Evolutionary conservation across 2,888 invertebrate genomes (phyloP), one percentile per base, ranked within the genome.

Genomic region (Eristalis pertinax): DNA sequence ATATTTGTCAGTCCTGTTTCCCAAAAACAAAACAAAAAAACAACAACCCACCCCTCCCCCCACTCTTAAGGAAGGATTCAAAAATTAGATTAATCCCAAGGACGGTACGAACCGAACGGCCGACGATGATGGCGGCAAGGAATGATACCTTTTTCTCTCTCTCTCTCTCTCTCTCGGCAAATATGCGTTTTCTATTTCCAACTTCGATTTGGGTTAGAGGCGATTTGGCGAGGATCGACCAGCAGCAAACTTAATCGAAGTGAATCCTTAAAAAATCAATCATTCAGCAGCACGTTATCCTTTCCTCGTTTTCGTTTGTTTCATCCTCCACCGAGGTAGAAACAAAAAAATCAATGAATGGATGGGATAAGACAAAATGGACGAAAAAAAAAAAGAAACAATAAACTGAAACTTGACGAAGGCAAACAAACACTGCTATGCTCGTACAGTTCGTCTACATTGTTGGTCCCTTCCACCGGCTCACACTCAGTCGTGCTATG

Each of bases 181-280:
- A 32, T 32, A 15, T 68, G 35, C 43, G 29, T 67, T 43, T 69
- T 56, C 50, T 63, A 38, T 38, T 56, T 70, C 7, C n/a, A 77
- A 32, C 58, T 32, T 67, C 50, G 24, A 11, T 67, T n/a, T 15
- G 41, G 26, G 19, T 41, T n/a, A 7, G 50, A 58, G 50, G 11
- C 5, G 50, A 50, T 50, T 50, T 19, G n/a, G 8, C 5, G n/a
- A n/a, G 50, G 8, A 80, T 35, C 58, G 35, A n/a, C n/a, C 41
- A 70, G 60, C 38, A 67, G 29, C 41, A 70, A 80, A 84, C 79
- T 74, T 56, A 58, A 80, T 69, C 65, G 70, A 72, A 72, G 62
- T 29, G 60, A 74, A 82, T 62, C 69, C 69, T 82, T 82, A 50
- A 58, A 62, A 78, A 78, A 83, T 86, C 86, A 86, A 86, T 86